Percentiles rank a stretch among this genome's conserved stretches.
Conservation (phyloP, 2,797 vertebrate species). For the Monodelphis domestica region DNA sequence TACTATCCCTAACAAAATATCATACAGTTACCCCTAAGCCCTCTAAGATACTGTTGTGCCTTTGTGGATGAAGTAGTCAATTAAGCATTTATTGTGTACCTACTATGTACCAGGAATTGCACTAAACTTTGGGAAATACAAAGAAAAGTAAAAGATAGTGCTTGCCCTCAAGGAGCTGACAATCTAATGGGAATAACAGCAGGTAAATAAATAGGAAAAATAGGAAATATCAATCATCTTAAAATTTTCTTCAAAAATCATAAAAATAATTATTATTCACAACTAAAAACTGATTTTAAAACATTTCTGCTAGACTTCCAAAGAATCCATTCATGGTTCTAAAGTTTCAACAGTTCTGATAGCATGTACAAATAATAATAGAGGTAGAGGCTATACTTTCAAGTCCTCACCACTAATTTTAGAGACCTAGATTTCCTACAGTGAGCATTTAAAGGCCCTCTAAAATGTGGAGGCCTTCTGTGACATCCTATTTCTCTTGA, state of each 20-base stretch:
- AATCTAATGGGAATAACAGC: no score
- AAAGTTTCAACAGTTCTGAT: slow-evolving; percentile 38
- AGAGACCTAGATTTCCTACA: slow-evolving; percentile 75
- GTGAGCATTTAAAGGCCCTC: slow-evolving; percentile 67
- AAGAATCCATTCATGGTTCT: slow-evolving; percentile 14
- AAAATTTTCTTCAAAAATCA: slow-evolving; percentile 32
- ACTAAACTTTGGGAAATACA: no score
- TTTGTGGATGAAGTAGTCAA: no score
- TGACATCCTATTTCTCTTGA: slow-evolving; percentile 73
- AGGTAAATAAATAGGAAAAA: no score
- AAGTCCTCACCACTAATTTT: slow-evolving; percentile 56
- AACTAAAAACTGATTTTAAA: background rate
- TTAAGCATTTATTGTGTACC: no score
- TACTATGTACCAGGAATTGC: no score
- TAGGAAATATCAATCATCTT: slow-evolving; percentile 23
- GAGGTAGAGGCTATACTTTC: slow-evolving; percentile 22
- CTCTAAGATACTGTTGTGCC: no score
- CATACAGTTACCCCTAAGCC: no score
- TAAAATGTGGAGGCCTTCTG: slow-evolving; percentile 66
- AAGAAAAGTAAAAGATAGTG: no score
- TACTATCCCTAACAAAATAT: no score
- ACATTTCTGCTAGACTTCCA: background rate
- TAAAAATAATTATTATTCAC: background rate
- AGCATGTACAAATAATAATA: slow-evolving; percentile 44
- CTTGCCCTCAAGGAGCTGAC: no score